Conservation (phyloP, 2,888 invertebrate genomes). For the Aleiodes leptofemur region DNA sequence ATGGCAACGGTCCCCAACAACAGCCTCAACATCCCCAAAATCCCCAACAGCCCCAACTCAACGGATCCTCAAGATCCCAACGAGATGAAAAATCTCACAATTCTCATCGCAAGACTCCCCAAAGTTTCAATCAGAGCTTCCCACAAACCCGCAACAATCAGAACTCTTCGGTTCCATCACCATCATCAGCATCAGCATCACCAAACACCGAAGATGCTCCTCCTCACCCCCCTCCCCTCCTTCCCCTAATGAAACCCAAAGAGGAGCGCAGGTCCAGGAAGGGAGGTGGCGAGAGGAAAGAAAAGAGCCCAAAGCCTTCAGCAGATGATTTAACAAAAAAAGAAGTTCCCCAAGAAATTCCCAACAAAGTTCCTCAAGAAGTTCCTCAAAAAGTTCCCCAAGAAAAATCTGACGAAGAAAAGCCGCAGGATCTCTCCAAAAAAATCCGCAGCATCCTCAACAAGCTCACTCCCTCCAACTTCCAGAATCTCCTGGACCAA, state of each 20-base stretch:
- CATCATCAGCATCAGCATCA: not conserved
- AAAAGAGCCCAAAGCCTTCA: not conserved
- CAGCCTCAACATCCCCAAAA: not conserved
- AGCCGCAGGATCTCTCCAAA: not conserved
- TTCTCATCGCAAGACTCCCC: not conserved
- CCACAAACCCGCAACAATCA: not conserved
- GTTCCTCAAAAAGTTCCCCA: too few relatives aligned
- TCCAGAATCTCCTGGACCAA: constrained; percentile 22
- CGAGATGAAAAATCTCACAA: not conserved
- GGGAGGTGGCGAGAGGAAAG: not conserved
- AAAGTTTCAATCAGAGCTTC: too few relatives aligned
- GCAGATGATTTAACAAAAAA: too few relatives aligned
- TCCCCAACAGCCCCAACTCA: not conserved
- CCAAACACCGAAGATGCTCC: not conserved
- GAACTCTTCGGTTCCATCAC: not conserved
- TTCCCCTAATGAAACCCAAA: not conserved
- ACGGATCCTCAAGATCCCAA: not conserved
- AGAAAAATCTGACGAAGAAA: not conserved
- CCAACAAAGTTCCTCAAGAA: too few relatives aligned
- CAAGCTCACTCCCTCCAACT: constrained; percentile 30
- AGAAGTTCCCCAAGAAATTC: not conserved
- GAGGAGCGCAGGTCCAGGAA: not conserved
- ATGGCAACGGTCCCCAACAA: not conserved
- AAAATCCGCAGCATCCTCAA: constrained; percentile 23
- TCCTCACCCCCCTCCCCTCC: not conserved